These are phyloP conservation scores for Maniola hyperantus DNA, from an alignment of 2,888 invertebrate species.

Conservation along the genomic window DNA sequence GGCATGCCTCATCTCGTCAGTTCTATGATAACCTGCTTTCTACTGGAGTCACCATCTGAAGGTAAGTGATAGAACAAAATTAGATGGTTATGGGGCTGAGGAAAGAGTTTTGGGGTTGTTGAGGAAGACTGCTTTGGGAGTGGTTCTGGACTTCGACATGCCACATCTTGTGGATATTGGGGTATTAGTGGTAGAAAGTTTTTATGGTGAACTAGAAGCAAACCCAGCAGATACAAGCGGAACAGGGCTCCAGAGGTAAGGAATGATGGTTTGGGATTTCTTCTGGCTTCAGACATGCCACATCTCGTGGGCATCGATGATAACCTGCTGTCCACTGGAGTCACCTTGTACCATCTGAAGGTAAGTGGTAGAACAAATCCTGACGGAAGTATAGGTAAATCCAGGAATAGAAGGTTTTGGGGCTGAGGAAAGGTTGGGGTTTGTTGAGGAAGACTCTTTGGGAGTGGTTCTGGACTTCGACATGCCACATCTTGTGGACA, in stretches of 20 bases:
- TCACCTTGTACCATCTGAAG: conserved; percentile 94
- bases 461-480: too few species aligned
- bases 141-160: conserved; percentile 94
- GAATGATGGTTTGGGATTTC: conserved; percentile 94
- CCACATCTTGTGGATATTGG: too few species aligned
- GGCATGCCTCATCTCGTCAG: conserved; percentile 96
- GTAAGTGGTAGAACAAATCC: conserved; percentile 53
- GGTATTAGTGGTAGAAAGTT: too few species aligned
- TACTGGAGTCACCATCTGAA: conserved; percentile 95
- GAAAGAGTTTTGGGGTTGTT: conserved; percentile 92
- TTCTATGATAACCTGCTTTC: conserved; percentile 94
- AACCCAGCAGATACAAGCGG: conserved; percentile 93
- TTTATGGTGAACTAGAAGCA: too few species aligned
- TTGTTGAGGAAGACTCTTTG: too few species aligned
- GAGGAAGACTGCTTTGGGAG: conserved; percentile 93
- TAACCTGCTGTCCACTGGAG: conserved; percentile 93
- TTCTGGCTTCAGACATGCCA: conserved; percentile 94
- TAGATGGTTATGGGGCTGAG: conserved; percentile 97
- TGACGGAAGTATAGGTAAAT: conserved; percentile 96
- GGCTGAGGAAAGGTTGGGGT: conserved; percentile 91
- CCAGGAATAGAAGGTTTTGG: conserved; percentile 94
- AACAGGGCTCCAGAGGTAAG: conserved; percentile 93
- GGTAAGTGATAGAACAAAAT: conserved; percentile 84
- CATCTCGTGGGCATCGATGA: conserved; percentile 96
- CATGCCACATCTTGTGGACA: too few species aligned